These are phyloP conservation scores for Drosophila ezoana DNA, from an alignment of 2,888 invertebrate genomes.

Conservation along the genomic window DNA sequence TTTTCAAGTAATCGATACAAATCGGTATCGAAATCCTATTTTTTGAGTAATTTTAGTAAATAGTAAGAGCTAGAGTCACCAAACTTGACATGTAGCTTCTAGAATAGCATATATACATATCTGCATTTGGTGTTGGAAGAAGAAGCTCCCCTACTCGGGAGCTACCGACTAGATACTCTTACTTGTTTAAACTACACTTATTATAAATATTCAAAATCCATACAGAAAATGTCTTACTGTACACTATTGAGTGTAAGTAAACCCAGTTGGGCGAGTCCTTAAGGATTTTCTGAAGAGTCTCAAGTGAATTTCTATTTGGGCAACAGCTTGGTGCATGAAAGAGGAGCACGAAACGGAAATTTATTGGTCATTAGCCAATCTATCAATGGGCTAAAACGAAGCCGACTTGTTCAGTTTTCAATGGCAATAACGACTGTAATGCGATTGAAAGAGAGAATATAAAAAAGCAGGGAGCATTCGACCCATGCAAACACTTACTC, in stretches of 20 bases:
- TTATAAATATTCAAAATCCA: too few species aligned
- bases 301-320: conserved; percentile 17
- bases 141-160: too few species aligned
- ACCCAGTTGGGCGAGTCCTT: conserved; percentile 9
- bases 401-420: conserved; percentile 33
- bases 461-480: conserved; percentile 18
- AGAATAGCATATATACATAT: too few species aligned
- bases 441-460: not conserved
- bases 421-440: conserved; percentile 10
- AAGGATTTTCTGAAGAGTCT: not conserved
- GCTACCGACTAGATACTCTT: too few species aligned
- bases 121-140: too few species aligned
- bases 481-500: conserved; percentile 47
- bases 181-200: too few species aligned
- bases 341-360: conserved; percentile 37
- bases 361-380: conserved; percentile 62
- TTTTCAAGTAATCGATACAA: too few species aligned
- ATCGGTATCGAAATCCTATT: too few species aligned
- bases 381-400: conserved; percentile 26
- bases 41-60: too few species aligned
- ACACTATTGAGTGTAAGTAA: not conserved
- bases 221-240: too few species aligned
- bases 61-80: too few species aligned
- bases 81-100: too few species aligned
- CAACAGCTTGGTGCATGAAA: conserved; percentile 4